Evolutionary conservation across 1,140 invertebrate species (phyloP).

Genomic region (Formica exsecta): DNA sequence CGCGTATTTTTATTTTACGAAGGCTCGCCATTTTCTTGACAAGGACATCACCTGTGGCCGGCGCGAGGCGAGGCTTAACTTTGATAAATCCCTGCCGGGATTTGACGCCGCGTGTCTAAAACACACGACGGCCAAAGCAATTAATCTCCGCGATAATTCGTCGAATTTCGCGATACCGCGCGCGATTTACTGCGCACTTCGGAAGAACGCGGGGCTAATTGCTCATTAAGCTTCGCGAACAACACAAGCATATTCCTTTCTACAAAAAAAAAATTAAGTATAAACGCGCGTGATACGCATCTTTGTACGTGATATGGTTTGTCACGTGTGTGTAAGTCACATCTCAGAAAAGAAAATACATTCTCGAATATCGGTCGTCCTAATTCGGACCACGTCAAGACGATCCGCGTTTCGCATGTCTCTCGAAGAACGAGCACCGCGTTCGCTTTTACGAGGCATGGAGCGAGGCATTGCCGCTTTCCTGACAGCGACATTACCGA

Average conservation of each 20-base stretch:
- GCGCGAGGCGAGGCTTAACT: conserved; percentile 41
- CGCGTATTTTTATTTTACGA: conserved; percentile 63
- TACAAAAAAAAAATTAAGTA: neutral
- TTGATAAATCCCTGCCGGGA: conserved; percentile 55
- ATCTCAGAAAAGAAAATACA: neutral
- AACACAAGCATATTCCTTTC: too few species aligned
- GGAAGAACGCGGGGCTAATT: conserved; percentile 46
- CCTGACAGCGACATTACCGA: conserved; percentile 84
- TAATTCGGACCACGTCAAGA: neutral
- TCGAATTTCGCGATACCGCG: conserved; percentile 35
- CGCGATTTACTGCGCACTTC: neutral
- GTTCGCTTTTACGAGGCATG: conserved; percentile 82
- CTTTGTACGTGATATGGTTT: too few species aligned
- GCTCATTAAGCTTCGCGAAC: conserved; percentile 41
- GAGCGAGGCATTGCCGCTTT: conserved; percentile 81
- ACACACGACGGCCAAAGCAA: conserved; percentile 32
- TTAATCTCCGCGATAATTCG: conserved; percentile 26
- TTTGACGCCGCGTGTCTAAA: conserved; percentile 57
- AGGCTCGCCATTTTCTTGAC: conserved; percentile 46
- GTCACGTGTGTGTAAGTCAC: neutral
- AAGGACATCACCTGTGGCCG: conserved; percentile 32
- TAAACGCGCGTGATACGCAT: neutral
- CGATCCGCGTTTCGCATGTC: conserved; percentile 19
- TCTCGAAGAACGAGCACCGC: conserved; percentile 50
- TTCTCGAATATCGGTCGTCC: neutral